Evolutionary conservation across 2,113 vertebrate genomes (phyloP).

Genomic region (Epinephelus moara): DNA sequence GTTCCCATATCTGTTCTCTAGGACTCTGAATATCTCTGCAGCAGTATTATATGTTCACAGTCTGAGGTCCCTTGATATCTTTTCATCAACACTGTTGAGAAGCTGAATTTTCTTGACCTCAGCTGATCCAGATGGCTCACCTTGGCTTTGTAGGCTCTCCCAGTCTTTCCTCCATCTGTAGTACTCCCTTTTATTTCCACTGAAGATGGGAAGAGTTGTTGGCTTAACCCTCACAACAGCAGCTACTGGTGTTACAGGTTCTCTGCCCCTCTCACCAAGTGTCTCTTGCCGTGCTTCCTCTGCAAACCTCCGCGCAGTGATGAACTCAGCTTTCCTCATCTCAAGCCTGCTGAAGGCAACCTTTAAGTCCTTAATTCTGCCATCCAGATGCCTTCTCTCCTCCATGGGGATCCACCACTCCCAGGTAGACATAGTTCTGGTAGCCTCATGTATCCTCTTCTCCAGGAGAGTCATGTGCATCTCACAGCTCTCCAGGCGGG

Average conservation of each 20-base stretch:
- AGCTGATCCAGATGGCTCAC: not conserved
- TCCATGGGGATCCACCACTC: not conserved
- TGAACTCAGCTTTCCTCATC: not conserved
- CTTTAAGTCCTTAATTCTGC: not conserved
- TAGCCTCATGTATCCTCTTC: too few relatives aligned
- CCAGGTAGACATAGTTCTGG: too few relatives aligned
- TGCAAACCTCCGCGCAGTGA: not conserved
- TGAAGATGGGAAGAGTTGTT: not conserved
- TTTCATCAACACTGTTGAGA: not conserved
- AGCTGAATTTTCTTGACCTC: constrained; percentile 1
- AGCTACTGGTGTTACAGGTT: too few relatives aligned
- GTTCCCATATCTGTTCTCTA: constrained; percentile 3
- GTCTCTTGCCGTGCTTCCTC: not conserved
- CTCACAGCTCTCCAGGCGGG: constrained; percentile 8
- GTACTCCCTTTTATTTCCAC: not conserved
- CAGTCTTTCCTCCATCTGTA: constrained; percentile 5
- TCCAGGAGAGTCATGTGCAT: not conserved
- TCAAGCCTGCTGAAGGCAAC: not conserved
- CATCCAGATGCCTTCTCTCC: not conserved
- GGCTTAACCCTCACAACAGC: too few relatives aligned
- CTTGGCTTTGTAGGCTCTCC: not conserved
- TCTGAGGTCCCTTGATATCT: not conserved
- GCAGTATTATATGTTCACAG: not conserved
- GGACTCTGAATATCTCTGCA: not conserved
- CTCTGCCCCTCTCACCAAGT: too few relatives aligned